Evolutionary conservation across 2,113 vertebrate genomes (phyloP).

Genomic region (Gobio gobio): DNA sequence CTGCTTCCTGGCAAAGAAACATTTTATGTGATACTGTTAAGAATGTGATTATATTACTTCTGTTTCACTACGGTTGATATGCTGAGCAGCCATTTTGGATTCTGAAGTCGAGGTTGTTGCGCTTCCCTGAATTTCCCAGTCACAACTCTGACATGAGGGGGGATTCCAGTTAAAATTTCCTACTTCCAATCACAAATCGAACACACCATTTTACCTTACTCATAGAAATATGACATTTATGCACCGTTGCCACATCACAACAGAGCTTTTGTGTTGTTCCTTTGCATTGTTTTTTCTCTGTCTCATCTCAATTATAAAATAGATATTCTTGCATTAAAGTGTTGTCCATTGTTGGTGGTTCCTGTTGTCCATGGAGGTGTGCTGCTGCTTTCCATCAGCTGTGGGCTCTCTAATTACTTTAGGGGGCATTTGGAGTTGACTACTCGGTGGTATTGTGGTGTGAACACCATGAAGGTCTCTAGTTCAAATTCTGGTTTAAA

Average conservation of each 20-base stretch:
- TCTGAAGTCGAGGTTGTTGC: too few species aligned
- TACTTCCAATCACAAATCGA: too few species aligned
- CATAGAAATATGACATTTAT: neutral
- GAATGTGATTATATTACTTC: too few species aligned
- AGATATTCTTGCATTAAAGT: neutral
- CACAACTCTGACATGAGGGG: too few species aligned
- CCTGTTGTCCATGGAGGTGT: neutral
- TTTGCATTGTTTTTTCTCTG: neutral
- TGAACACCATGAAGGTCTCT: neutral
- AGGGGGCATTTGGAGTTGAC: neutral
- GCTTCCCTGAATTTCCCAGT: too few species aligned
- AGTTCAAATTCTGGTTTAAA: neutral
- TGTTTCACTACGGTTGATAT: too few species aligned
- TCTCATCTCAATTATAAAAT: neutral
- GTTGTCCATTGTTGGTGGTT: neutral
- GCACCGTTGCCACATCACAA: neutral
- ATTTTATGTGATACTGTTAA: too few species aligned
- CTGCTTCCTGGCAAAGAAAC: too few species aligned
- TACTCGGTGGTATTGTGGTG: neutral
- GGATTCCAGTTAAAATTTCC: too few species aligned
- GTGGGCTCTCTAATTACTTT: neutral
- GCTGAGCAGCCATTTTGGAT: too few species aligned
- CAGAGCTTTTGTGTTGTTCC: neutral
- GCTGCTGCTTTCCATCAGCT: neutral
- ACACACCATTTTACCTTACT: too few species aligned